Percentiles rank a stretch among this genome's conserved stretches.
phyloP scores from a whole-genome alignment of 2,888 invertebrate species.

The Erebia aethiops region DNA sequence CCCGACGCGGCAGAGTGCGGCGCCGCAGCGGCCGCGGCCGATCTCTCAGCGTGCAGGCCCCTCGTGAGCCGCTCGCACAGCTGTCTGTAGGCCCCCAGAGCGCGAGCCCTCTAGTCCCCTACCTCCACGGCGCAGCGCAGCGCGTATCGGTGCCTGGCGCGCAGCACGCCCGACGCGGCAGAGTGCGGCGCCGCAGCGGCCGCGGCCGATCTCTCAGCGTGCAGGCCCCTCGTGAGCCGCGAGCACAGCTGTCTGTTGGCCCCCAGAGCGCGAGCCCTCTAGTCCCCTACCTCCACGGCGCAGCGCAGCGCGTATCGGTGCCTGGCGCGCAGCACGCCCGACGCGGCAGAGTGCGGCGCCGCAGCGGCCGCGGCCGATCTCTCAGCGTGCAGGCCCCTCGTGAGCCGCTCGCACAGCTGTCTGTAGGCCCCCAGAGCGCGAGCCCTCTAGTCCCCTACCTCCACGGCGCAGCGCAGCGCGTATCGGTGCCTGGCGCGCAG shows the following conservation, averaged over 20 bases:
- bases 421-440: too few relatives aligned
- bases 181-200: conserved; percentile 48
- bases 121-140: conserved; percentile 63
- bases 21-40: conserved; percentile 49
- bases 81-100: conserved; percentile 30
- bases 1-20: conserved; percentile 44
- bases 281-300: conserved; percentile 55
- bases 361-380: conserved; percentile 52
- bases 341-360: conserved; percentile 52
- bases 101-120: neutral
- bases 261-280: conserved; percentile 42
- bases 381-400: conserved; percentile 60
- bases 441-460: conserved; percentile 49
- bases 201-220: conserved; percentile 60
- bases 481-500: conserved; percentile 45
- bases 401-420: conserved; percentile 52
- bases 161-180: conserved; percentile 54
- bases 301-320: conserved; percentile 67
- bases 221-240: conserved; percentile 59
- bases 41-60: conserved; percentile 61
- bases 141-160: conserved; percentile 65
- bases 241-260: conserved; percentile 56
- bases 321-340: conserved; percentile 53
- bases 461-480: conserved; percentile 59
- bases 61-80: conserved; percentile 56